Conservation (phyloP, 2,113 vertebrate genomes). For the Bucco capensis region DNA sequence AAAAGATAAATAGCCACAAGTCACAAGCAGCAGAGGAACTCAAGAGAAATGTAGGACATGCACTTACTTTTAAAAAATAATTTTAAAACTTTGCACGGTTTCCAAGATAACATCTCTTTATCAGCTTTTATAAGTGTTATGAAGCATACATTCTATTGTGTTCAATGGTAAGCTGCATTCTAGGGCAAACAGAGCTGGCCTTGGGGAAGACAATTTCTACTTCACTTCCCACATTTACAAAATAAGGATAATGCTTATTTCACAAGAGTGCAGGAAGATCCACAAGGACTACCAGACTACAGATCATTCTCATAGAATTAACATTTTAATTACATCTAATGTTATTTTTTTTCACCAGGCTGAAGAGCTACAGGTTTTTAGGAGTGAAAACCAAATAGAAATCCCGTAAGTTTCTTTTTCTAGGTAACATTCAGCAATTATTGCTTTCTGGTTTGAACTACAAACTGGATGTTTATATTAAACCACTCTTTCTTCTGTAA, state of each 20-base stretch:
- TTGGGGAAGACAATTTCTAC: conserved; percentile 58
- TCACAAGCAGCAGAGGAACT: not conserved
- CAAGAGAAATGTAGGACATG: not conserved
- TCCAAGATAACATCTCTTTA: conserved; percentile 48
- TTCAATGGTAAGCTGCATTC: conserved; percentile 13
- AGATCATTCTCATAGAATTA: not conserved
- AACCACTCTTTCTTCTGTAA: not conserved
- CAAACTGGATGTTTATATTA: not conserved
- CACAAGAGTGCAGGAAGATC: conserved; percentile 2
- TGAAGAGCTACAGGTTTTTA: not conserved
- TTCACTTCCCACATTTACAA: conserved; percentile 50
- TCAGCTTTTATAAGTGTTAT: conserved; percentile 20
- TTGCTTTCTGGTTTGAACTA: not conserved
- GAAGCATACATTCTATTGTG: conserved; percentile 37
- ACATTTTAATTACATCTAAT: conserved; percentile 20
- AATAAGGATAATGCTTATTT: conserved; percentile 36
- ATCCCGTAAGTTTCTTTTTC: not conserved
- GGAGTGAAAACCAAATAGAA: not conserved
- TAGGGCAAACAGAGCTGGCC: conserved; percentile 25
- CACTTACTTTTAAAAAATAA: not conserved
- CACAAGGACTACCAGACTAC: not conserved
- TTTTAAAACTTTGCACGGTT: conserved; percentile 25
- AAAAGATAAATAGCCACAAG: not conserved
- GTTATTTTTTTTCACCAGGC: not conserved
- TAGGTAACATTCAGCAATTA: not conserved